These are phyloP conservation scores for Pomacea canaliculata DNA, from an alignment of 2,888 invertebrate species.

Conservation along the genomic window DNA sequence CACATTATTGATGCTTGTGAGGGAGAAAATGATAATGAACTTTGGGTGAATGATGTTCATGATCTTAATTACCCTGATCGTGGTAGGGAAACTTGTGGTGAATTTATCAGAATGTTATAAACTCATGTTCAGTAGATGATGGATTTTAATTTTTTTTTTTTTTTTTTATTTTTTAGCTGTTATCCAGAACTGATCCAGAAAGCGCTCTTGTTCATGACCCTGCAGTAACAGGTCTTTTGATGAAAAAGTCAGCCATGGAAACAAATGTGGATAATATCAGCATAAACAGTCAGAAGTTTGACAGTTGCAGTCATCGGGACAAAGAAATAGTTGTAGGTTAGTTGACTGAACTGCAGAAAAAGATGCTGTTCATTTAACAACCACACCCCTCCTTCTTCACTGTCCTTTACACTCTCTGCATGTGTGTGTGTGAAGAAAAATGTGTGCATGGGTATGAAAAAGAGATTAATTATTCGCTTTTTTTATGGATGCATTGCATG, in stretches of 20 bases:
- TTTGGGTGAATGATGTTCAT: no score
- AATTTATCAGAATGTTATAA: background rate
- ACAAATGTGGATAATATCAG: background rate
- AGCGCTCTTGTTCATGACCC: background rate
- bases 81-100: background rate
- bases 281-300: background rate
- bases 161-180: background rate
- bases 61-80: no score
- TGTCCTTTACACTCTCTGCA: no score
- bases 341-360: background rate
- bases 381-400: no score
- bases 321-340: background rate
- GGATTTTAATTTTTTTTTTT: background rate
- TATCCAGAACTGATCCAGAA: background rate
- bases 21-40: no score
- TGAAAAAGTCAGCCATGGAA: background rate
- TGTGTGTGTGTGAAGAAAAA: no score
- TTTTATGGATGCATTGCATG: no score
- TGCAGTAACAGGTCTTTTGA: background rate
- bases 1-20: no score
- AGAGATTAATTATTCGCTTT: no score
- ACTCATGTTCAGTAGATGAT: background rate
- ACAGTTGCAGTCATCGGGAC: background rate
- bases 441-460: no score
- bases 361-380: no score